These are phyloP conservation scores for Idaea biselata DNA, from an alignment of 2,888 invertebrate species.

Conservation along the genomic window DNA sequence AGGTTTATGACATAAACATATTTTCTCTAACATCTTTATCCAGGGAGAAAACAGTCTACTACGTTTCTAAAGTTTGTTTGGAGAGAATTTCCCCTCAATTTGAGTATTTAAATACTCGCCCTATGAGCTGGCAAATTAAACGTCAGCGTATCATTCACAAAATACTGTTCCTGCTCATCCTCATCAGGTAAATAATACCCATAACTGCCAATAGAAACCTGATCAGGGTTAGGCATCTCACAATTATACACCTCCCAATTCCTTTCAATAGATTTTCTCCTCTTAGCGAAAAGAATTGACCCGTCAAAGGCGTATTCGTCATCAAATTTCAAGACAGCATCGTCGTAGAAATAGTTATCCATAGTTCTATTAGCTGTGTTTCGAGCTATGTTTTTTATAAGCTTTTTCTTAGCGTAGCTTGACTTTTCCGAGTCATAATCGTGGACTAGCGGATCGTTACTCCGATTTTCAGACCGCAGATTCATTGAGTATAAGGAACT, in stretches of 20 bases:
- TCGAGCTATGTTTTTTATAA: slow-evolving; percentile 71
- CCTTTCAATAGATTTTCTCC: slow-evolving; percentile 70
- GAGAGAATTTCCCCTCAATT: no score
- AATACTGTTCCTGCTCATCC: slow-evolving; percentile 62
- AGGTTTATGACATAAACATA: no score
- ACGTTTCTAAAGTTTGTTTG: no score
- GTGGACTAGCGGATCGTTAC: slow-evolving; percentile 71
- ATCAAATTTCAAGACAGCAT: slow-evolving; percentile 71
- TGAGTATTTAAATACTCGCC: slow-evolving; percentile 65
- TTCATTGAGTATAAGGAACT: slow-evolving; percentile 69
- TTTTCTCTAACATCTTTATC: no score
- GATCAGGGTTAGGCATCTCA: slow-evolving; percentile 57
- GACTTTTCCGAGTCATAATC: slow-evolving; percentile 74
- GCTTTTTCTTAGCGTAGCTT: slow-evolving; percentile 70
- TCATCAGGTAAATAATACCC: slow-evolving; percentile 73
- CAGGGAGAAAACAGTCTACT: no score
- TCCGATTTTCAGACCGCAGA: slow-evolving; percentile 60
- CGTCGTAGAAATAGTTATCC: slow-evolving; percentile 76
- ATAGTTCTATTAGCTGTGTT: slow-evolving; percentile 55
- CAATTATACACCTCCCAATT: slow-evolving; percentile 63
- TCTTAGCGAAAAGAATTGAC: slow-evolving; percentile 69
- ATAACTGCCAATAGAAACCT: slow-evolving; percentile 68
- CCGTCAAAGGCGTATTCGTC: slow-evolving; percentile 76
- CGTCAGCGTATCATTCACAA: slow-evolving; percentile 71
- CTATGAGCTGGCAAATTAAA: slow-evolving; percentile 70